Conservation (phyloP, 1,140 invertebrate genomes). For the Teleogryllus occipitalis region DNA sequence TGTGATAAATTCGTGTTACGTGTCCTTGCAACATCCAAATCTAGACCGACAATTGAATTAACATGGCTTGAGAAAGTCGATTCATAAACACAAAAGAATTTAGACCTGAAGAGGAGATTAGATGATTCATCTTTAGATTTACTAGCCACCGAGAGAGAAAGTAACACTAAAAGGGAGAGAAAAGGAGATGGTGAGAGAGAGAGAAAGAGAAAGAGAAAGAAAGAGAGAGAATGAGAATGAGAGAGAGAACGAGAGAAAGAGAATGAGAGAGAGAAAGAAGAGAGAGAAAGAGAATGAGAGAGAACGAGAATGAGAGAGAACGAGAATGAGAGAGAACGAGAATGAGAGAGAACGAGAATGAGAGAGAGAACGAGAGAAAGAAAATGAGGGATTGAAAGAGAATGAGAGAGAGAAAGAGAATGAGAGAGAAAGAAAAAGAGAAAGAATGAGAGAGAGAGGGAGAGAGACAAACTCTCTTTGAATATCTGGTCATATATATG, state of each 20-base stretch:
- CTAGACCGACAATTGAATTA: too few species aligned
- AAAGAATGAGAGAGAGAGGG: not conserved
- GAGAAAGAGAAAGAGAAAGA: too few species aligned
- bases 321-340: slow-evolving; percentile 6
- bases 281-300: not conserved
- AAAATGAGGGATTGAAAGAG: not conserved
- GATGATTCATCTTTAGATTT: not conserved
- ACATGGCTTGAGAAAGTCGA: too few species aligned
- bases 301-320: not conserved
- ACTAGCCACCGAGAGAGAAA: not conserved
- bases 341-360: slow-evolving; percentile 8
- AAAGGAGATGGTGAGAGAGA: slow-evolving; percentile 16
- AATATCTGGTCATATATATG: too few species aligned
- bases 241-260: too few species aligned
- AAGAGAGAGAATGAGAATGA: too few species aligned
- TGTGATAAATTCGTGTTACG: too few species aligned
- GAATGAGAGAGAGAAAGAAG: slow-evolving; percentile 8
- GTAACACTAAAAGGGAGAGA: not conserved
- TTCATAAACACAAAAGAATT: too few species aligned
- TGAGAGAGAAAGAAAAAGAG: too few species aligned
- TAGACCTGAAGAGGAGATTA: too few species aligned
- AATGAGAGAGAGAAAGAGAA: too few species aligned
- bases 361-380: not conserved
- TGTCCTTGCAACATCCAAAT: too few species aligned
- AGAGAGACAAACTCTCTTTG: not conserved